Conservation (phyloP, 2,797 vertebrate species). For the Astyanax mexicanus region DNA sequence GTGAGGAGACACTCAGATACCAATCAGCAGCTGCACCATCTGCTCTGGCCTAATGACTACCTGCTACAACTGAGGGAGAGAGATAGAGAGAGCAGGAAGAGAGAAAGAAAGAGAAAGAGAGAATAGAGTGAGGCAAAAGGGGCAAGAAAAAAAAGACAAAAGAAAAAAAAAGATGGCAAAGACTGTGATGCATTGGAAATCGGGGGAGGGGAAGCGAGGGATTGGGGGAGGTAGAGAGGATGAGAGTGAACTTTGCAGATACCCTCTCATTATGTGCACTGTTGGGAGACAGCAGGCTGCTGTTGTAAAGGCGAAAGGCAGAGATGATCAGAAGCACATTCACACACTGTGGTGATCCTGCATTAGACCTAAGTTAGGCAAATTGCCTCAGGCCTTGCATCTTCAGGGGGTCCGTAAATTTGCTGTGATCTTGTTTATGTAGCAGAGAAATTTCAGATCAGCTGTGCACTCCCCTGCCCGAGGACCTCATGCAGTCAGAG, state of each 20-base stretch:
- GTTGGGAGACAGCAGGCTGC: background rate
- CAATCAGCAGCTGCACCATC: constrained; percentile 76
- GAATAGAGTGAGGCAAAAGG: constrained; percentile 17
- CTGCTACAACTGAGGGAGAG: constrained; percentile 56
- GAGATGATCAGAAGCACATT: constrained; percentile 1
- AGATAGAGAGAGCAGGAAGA: constrained; percentile 17
- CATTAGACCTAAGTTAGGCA: constrained; percentile 7
- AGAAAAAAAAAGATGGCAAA: background rate
- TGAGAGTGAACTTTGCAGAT: constrained; percentile 6
- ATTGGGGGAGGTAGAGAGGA: background rate
- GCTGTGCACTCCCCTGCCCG: background rate
- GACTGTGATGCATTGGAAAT: background rate
- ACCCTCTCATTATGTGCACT: constrained; percentile 9
- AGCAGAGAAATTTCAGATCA: background rate
- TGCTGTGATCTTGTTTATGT: constrained; percentile 1
- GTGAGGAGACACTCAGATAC: constrained; percentile 69
- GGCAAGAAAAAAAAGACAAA: background rate
- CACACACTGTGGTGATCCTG: background rate
- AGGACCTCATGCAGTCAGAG: background rate
- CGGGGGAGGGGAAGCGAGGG: background rate
- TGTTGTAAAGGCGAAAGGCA: constrained; percentile 10
- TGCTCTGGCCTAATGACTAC: constrained; percentile 77
- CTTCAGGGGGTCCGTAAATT: constrained; percentile 5
- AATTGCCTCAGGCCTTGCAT: constrained; percentile 3
- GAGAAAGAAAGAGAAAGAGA: constrained; percentile 1